Base-by-base conservation (phyloP, 2,113 vertebrate genomes). In the Ceratotherium simum region DNA sequence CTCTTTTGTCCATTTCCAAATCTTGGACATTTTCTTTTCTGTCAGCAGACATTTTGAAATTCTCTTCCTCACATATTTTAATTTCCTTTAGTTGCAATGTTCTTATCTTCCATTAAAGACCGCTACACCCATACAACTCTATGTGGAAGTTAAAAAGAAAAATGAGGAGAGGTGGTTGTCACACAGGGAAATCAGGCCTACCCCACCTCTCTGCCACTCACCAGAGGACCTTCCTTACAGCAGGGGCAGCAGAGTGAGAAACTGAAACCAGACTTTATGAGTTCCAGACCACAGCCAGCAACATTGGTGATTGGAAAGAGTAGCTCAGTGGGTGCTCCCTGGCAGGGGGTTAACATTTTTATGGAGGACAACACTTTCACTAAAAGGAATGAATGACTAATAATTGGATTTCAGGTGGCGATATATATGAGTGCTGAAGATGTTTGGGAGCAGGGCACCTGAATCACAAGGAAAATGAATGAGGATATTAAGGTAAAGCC, bases 401-500 rank as follows among this genome's bases (percentile, higher is more conserved):
- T 90, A 31, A 60, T 6, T 91, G 42, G 21, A 91, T 76, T 84
- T 91, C 21, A 56, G 17, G 21, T 27, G 25, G 31, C 10, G n/a
- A 33, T 21, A 27, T 13, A 48, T 1, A 6, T 2, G 31, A 0
- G 13, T 58, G 16, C 25, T 60, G 33, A 11, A 58, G 42, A 86
- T 42, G 27, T 33, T 73, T 93, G 73, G 10, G 42, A 89, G 12
- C 2, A 39, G 56, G 39, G 4, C 72, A 0, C 20, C 20, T 67
- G 33, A 84, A 13, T 76, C 42, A 70, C n/a, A 87, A 80, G 31
- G 51, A 87, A 93, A 96, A 92, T 73, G 18, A 92, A 75, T 80
- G 65, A 87, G 73, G 36, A 39, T 42, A 85, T 86, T 36, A 86
- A 86, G 25, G 21, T 29, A 90, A 81, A 90, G 21, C 42, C 48